A percentile compares a stretch with the other conserved stretches of the same genome.
These are phyloP conservation scores for Himantopus leucocephalus DNA, from an alignment of 2,113 vertebrate species.

Conservation along the genomic window DNA sequence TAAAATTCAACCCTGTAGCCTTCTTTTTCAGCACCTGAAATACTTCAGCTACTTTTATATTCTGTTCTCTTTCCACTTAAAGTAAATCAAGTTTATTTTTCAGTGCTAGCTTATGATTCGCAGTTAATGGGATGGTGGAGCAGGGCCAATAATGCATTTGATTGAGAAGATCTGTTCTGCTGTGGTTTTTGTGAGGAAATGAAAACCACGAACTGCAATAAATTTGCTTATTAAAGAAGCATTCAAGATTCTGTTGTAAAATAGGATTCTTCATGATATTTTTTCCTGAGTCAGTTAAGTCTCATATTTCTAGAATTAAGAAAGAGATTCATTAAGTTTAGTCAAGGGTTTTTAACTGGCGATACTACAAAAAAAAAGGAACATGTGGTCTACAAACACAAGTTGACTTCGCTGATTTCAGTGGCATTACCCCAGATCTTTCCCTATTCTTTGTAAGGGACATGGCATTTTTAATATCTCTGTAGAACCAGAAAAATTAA, in stretches of 20 bases:
- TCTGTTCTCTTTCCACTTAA: constrained; percentile 7
- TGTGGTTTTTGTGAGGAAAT: neutral
- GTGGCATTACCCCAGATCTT: neutral
- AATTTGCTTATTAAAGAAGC: constrained; percentile 21
- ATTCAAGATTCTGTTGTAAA: neutral
- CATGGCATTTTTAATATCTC: neutral
- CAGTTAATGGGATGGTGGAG: constrained; percentile 16
- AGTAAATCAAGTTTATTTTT: neutral
- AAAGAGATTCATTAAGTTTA: neutral
- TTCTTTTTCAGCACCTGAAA: neutral
- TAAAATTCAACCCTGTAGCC: constrained; percentile 17
- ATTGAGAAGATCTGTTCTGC: neutral
- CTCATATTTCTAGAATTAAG: neutral
- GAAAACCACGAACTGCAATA: neutral
- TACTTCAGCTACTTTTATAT: constrained; percentile 3
- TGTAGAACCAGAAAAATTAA: neutral
- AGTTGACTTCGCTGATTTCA: neutral
- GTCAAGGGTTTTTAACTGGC: neutral
- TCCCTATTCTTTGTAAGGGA: neutral
- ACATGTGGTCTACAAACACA: neutral
- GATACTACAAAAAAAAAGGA: neutral
- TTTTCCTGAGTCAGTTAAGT: neutral
- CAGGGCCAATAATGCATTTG: neutral
- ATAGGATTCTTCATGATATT: neutral
- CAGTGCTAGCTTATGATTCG: neutral